phyloP scores from a whole-genome alignment of 2,113 vertebrate species.

The Macrotis lagotis region DNA sequence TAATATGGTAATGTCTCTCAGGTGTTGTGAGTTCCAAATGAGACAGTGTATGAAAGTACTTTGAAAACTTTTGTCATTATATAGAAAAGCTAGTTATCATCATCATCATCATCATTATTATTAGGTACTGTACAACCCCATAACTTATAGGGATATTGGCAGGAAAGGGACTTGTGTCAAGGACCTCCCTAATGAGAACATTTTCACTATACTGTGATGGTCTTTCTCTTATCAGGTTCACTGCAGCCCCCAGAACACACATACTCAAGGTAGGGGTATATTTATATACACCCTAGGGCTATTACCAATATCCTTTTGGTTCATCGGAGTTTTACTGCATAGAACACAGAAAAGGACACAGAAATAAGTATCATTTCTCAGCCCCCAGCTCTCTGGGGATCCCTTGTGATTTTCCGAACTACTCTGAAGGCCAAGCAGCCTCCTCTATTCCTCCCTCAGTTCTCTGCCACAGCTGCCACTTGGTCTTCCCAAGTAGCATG shows the following conservation, averaged over 20 bases:
- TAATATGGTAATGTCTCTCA: accelerated
- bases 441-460: not conserved
- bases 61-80: not conserved
- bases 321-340: not conserved
- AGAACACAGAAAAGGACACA: not conserved
- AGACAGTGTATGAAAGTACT: not conserved
- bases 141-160: not conserved
- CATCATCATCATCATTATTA: not conserved
- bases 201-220: not conserved
- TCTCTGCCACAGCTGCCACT: not conserved
- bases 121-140: not conserved
- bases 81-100: not conserved
- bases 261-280: not conserved
- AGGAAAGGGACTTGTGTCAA: not conserved
- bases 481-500: not conserved
- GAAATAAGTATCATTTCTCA: not conserved
- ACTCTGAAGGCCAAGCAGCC: not conserved
- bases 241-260: not conserved
- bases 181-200: not conserved
- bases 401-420: not conserved
- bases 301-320: not conserved
- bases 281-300: not conserved
- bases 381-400: not conserved
- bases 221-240: not conserved
- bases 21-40: not conserved